Conservation (phyloP, 2,888 invertebrate genomes). For the Lasioglossum lativentre region DNA sequence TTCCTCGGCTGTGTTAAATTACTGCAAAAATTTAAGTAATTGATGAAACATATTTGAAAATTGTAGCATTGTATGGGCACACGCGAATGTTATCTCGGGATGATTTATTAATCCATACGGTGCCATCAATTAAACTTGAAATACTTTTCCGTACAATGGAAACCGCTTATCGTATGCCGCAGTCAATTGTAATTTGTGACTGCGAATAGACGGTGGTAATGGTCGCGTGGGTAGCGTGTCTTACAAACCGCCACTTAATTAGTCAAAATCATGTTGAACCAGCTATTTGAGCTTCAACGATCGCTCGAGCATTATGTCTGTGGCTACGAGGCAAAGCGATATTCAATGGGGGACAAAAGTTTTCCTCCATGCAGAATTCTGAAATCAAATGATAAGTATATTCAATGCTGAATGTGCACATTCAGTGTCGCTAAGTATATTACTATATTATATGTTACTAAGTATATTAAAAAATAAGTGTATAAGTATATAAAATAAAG, state of each 20-base stretch:
- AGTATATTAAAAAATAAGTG: too few species aligned
- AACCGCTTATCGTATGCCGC: slow-evolving; percentile 10
- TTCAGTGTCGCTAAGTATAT: background rate
- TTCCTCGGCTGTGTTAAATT: background rate
- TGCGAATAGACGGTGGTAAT: background rate
- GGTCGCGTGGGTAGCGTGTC: slow-evolving; percentile 4
- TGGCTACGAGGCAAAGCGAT: background rate
- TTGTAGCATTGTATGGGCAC: background rate
- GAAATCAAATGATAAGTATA: background rate
- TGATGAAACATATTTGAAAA: background rate
- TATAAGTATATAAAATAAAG: too few species aligned
- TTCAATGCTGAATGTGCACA: background rate
- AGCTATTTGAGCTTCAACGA: slow-evolving; percentile 27
- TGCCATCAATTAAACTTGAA: slow-evolving; percentile 66
- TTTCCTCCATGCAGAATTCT: background rate
- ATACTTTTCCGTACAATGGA: slow-evolving; percentile 34
- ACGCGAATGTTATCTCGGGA: background rate
- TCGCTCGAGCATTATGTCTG: background rate
- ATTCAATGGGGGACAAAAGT: background rate
- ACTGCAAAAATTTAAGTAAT: background rate
- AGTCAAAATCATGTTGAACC: slow-evolving; percentile 21
- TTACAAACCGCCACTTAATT: slow-evolving; percentile 26
- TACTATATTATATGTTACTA: too few species aligned
- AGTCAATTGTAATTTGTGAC: slow-evolving; percentile 14
- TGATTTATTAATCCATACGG: background rate